Evolutionary conservation across 1,140 invertebrate species (phyloP).

Genomic region (Capitella teleta): DNA sequence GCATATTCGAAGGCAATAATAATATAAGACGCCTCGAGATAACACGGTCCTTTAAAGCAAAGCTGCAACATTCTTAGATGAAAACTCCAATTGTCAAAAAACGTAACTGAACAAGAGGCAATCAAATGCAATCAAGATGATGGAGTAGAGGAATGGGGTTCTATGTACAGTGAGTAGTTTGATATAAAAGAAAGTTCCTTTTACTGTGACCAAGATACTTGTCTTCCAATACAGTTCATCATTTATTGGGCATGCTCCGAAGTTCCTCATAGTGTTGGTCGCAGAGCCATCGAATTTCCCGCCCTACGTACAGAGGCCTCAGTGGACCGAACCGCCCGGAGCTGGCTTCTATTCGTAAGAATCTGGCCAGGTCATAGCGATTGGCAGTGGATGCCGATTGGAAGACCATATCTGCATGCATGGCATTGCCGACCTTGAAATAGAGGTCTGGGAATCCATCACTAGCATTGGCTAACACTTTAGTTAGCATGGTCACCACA

Average conservation of each 20-base stretch:
- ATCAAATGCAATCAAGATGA: neutral
- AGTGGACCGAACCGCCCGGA: conserved; percentile 12
- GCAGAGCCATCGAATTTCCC: conserved; percentile 13
- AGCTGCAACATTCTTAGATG: neutral
- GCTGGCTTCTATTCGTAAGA: conserved; percentile 7
- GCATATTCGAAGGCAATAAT: too few relatives aligned
- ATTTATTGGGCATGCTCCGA: conserved; percentile 12
- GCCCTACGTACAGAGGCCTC: conserved; percentile 11
- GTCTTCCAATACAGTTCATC: neutral
- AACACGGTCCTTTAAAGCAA: too few relatives aligned
- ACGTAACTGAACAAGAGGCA: neutral
- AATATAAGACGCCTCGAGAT: too few relatives aligned
- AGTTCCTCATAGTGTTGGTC: conserved; percentile 14
- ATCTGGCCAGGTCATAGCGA: conserved; percentile 11
- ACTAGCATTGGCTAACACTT: conserved; percentile 16
- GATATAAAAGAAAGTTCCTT: too few relatives aligned
- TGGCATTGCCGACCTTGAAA: conserved; percentile 14
- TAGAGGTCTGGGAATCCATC: conserved; percentile 13
- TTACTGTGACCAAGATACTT: neutral
- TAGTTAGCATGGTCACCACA: conserved; percentile 18
- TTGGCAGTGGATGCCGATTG: conserved; percentile 12
- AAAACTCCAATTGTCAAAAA: too few relatives aligned
- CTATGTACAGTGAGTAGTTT: neutral
- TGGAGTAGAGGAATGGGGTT: neutral
- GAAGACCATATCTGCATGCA: conserved; percentile 10